Base-by-base conservation (phyloP, 1,140 invertebrate genomes). In the Chironomus striatipennis region DNA sequence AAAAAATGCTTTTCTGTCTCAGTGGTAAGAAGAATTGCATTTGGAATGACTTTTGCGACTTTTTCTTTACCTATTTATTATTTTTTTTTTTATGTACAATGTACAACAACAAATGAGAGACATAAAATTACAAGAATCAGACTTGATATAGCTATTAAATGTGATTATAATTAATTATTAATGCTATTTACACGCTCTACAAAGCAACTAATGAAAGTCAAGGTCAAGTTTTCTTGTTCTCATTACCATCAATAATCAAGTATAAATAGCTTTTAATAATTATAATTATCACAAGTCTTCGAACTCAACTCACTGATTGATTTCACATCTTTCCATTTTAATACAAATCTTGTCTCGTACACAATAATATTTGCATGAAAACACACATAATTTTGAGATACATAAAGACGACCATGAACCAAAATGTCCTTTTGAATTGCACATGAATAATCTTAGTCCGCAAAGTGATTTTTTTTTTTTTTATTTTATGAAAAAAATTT, bases 341-440 rank as follows among this genome's bases (percentile, higher is more conserved):
- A 83, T 72, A 85, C 88, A 21, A 93, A 85, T 83, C 88, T 87
- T 0, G 94, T 97, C 84, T 97, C 95, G 95, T 94, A 97, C 78
- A 92, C 88, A 80, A 97, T 96, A 78, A 97, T 97, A 82, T 95
- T 97, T 34, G 95, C 95, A 85, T 97, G 94, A 85, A 98, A 98
- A 83, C 95, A 96, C 73, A 97, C 86, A 86, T 93, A 95, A 82
- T 95, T 95, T 85, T 95, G 93, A 12, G 94, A 94, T 12, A 96
- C 90, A 83, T 97, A 98, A 76, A 98, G 85, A 21, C 95, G 87
- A 5, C 96, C 96, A 81, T 98, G 95, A 7, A 94, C 91, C 75
- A 97, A 84, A 79, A 98, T 97, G 80, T 97, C 95, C 79, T 93
- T 91, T 83, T 97, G 95, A 34, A 97, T 84, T n/a, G 95, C 95